Evolutionary conservation across 2,797 vertebrate genomes (phyloP), one percentile per base, ranked within the genome.

Genomic region (Propithecus perrieri): DNA sequence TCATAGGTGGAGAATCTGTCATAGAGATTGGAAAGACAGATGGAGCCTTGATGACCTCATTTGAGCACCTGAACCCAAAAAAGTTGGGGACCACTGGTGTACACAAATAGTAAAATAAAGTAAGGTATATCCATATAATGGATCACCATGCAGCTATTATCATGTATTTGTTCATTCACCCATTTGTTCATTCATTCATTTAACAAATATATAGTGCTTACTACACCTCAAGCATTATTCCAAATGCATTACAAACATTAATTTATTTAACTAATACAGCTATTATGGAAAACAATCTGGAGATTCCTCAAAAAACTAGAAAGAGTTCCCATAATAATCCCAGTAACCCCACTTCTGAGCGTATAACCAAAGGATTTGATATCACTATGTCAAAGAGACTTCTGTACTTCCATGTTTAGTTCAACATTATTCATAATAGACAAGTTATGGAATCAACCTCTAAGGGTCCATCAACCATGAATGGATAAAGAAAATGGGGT

Each of bases 221-320:
- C 22, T 61, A 78, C 15, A 92, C 24, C 24, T 55, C 71, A 85
- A 85, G 20, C 30, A 71, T 65, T 88, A 53, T 80, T 80, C 65
- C 30, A 57, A 78, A 9, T 43, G 43, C 15, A 46, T 55, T 74
- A 74, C 22, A 78, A 74, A 53, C 65, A 86, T 38, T 94, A 67
- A 75, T 43, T 78, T 86, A 81, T 63, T 85, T 93, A 95, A 74
- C 28, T 59, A 88, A 88, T 18, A 88, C 13, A 76, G 57, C 71
- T 53, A 48, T 48, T 48, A 35, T 50, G 85, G 13, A 75, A 59
- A 87, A 86, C 17, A n/a, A 14, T 28, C 38, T 57, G 24, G 14
- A 80, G 35, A 26, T 80, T 57, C 53, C 26, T 80, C 35, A 41
- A 80, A 80, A 41, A 80, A 41, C 53, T 59, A 38, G n/a, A 46